A percentile compares a stretch with the other conserved stretches of the same genome.
Conservation (phyloP, 2,113 vertebrate genomes). For the Xerus inauris region DNA sequence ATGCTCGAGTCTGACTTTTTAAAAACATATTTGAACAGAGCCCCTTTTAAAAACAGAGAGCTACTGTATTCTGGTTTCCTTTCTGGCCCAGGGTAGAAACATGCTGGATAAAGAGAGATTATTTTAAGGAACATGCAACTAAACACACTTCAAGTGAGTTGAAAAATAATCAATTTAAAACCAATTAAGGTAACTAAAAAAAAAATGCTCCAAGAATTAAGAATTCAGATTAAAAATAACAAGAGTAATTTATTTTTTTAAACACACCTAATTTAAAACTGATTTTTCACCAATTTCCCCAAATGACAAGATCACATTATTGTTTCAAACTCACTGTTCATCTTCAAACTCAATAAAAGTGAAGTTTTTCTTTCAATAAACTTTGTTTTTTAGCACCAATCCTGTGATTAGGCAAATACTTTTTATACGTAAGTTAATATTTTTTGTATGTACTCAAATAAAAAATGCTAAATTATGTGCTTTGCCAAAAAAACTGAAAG, state of each 20-base stretch:
- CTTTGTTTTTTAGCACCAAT: background rate
- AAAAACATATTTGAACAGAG: slow-evolving; percentile 48
- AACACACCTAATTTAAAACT: slow-evolving; percentile 57
- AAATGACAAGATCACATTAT: slow-evolving; percentile 54
- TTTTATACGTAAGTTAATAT: background rate
- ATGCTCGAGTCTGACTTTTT: slow-evolving; percentile 12
- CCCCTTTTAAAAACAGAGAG: slow-evolving; percentile 43
- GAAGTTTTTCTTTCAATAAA: slow-evolving; percentile 56
- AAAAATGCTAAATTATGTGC: slow-evolving; percentile 22
- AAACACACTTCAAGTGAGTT: slow-evolving; percentile 54
- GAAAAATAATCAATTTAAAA: slow-evolving; percentile 63
- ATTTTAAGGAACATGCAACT: slow-evolving; percentile 59
- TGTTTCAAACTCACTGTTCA: slow-evolving; percentile 1
- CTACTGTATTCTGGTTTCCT: slow-evolving; percentile 52
- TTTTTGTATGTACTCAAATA: background rate
- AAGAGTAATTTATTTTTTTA: slow-evolving; percentile 8
- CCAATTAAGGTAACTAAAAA: slow-evolving; percentile 60
- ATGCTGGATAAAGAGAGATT: slow-evolving; percentile 59
- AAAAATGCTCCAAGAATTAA: slow-evolving; percentile 58
- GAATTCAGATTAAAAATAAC: slow-evolving; percentile 62
- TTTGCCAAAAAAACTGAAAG: slow-evolving; percentile 15
- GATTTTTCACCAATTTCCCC: slow-evolving; percentile 31
- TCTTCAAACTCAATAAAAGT: slow-evolving; percentile 23
- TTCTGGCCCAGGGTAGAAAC: background rate
- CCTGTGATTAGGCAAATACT: background rate